phyloP scores from a whole-genome alignment of 2,888 invertebrate species.

The Melangyna quadrimaculata region DNA sequence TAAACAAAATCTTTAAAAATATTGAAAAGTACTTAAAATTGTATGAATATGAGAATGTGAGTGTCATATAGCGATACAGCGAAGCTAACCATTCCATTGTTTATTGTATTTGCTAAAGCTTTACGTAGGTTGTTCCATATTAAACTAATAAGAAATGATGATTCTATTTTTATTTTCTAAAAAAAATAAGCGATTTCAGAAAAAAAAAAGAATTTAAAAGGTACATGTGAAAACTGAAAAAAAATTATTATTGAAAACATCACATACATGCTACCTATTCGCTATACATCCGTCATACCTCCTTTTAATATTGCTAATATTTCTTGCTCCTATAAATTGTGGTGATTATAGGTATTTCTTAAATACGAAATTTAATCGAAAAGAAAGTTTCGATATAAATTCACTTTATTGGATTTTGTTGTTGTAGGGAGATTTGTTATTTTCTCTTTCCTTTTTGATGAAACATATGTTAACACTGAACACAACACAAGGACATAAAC shows the following conservation, averaged over 20 bases:
- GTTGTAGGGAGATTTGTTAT: background rate
- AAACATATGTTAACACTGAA: slow-evolving; percentile 5
- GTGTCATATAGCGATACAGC: slow-evolving; percentile 45
- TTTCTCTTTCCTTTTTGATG: background rate
- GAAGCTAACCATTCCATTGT: slow-evolving; percentile 36
- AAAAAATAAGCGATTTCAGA: background rate
- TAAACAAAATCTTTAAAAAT: too few species aligned
- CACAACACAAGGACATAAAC: slow-evolving; percentile 10
- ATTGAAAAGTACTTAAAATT: too few species aligned
- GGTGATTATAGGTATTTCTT: background rate
- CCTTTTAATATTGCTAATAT: background rate
- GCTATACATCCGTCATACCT: slow-evolving; percentile 1
- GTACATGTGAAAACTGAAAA: background rate
- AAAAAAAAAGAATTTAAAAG: background rate
- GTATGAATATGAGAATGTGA: background rate
- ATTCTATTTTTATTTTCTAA: background rate
- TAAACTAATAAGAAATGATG: background rate
- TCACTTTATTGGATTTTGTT: background rate
- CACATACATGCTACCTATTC: slow-evolving; percentile 6
- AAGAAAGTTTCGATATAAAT: background rate
- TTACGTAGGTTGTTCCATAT: background rate
- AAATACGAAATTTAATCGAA: background rate
- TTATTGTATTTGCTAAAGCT: background rate
- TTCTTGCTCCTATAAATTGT: background rate
- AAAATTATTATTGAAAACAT: background rate